These are phyloP conservation scores for Aplocera efformata DNA, from an alignment of 2,888 invertebrate species.

Conservation along the genomic window DNA sequence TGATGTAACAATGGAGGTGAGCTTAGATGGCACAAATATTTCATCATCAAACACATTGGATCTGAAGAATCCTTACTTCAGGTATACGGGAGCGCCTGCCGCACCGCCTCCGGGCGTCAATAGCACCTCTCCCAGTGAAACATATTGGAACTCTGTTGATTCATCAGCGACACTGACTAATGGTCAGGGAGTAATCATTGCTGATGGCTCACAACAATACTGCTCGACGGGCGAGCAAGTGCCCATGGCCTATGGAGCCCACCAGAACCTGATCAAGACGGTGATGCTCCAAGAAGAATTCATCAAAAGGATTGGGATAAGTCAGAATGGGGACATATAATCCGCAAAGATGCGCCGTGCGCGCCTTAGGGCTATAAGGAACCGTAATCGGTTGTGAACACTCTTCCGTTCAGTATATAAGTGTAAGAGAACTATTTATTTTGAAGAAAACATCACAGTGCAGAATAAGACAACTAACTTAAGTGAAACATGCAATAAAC, in stretches of 20 bases:
- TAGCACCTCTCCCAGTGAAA: constrained; percentile 95
- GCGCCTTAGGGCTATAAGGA: constrained; percentile 74
- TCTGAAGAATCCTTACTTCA: constrained; percentile 98
- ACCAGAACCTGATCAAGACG: constrained; percentile 74
- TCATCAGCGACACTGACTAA: constrained; percentile 81
- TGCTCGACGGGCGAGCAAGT: constrained; percentile 64
- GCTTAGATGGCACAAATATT: constrained; percentile 92
- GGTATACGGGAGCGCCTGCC: constrained; percentile 96
- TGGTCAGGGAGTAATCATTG: constrained; percentile 66
- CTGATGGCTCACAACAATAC: constrained; percentile 67
- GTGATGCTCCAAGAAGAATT: constrained; percentile 78
- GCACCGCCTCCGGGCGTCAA: constrained; percentile 96
- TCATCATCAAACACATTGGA: constrained; percentile 95
- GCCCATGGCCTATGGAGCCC: constrained; percentile 60
- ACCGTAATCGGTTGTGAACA: constrained; percentile 78
- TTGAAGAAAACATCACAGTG: constrained; percentile 70
- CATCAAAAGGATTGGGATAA: constrained; percentile 76
- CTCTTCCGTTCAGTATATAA: constrained; percentile 68
- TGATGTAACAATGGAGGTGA: constrained; percentile 97
- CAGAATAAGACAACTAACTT: constrained; percentile 41
- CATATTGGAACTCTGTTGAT: constrained; percentile 93
- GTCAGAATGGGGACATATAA: constrained; percentile 79
- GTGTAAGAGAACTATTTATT: constrained; percentile 78
- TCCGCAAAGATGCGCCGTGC: constrained; percentile 73
- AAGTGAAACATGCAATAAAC: constrained; percentile 51